A percentile compares a stretch with the other conserved stretches of the same genome.
Conservation (phyloP, 2,797 vertebrate species). For the Phoebastria nigripes region DNA sequence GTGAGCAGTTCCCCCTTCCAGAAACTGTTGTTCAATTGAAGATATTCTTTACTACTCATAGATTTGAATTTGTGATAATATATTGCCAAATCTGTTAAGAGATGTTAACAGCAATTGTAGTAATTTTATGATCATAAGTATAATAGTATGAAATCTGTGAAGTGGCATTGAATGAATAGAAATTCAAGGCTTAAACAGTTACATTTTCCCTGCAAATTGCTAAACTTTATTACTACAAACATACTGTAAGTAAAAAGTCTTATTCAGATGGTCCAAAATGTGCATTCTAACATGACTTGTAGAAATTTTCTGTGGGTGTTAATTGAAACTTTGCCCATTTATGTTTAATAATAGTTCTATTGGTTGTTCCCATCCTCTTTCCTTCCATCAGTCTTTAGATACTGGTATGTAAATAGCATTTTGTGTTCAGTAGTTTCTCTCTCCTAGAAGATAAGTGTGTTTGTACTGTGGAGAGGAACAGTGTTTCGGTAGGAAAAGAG, state of each 20-base stretch:
- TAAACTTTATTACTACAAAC: background rate
- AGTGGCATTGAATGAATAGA: background rate
- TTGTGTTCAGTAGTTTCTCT: background rate
- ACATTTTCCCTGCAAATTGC: background rate
- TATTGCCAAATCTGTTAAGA: background rate
- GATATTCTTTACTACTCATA: background rate
- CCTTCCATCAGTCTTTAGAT: background rate
- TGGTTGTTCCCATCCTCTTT: background rate
- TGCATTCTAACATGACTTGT: background rate
- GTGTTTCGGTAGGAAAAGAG: background rate
- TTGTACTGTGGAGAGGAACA: background rate
- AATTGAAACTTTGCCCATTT: background rate
- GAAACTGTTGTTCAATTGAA: background rate
- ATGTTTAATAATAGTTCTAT: background rate
- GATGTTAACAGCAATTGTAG: background rate
- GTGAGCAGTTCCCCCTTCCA: background rate
- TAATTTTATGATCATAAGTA: background rate
- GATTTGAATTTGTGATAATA: background rate
- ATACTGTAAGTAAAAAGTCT: background rate
- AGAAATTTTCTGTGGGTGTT: background rate
- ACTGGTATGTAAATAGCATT: background rate
- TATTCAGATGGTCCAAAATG: background rate
- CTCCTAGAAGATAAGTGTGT: background rate
- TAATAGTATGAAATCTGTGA: background rate
- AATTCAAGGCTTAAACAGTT: background rate